phyloP scores from a whole-genome alignment of 2,113 vertebrate genomes.

The Morone saxatilis region DNA sequence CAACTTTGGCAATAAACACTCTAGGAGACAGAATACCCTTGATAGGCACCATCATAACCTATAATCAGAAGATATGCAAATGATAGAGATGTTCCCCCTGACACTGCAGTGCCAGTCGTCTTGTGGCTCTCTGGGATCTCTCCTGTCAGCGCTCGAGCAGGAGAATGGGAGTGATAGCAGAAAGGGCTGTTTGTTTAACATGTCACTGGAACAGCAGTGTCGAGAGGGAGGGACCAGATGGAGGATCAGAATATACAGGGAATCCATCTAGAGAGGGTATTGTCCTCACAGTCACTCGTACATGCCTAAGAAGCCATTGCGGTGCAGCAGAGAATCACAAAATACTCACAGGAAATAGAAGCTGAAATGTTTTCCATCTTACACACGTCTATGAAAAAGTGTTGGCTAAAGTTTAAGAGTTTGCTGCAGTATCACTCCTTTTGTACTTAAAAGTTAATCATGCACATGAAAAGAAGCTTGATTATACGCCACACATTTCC shows the following conservation, averaged over 20 bases:
- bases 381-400: not conserved
- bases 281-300: conserved; percentile 52
- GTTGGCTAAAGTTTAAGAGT: conserved; percentile 5
- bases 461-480: conserved; percentile 33
- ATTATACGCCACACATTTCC: conserved; percentile 23
- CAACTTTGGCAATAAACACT: conserved; percentile 57
- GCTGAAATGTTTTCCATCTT: conserved; percentile 2
- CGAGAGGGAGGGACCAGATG: conserved; percentile 71
- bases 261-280: conserved; percentile 51
- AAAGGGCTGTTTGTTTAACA: conserved; percentile 74
- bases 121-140: conserved; percentile 61
- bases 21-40: conserved; percentile 60
- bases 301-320: conserved; percentile 18
- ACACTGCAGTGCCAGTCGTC: conserved; percentile 58
- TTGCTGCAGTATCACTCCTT: conserved; percentile 8
- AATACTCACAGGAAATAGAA: conserved; percentile 11
- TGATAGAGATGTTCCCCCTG: conserved; percentile 60
- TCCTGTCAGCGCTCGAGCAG: conserved; percentile 62
- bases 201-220: conserved; percentile 67
- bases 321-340: conserved; percentile 10
- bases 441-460: conserved; percentile 39
- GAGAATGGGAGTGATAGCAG: conserved; percentile 66
- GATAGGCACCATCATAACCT: conserved; percentile 71
- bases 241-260: conserved; percentile 45
- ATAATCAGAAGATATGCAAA: conserved; percentile 77